These are phyloP conservation scores for Pomacea maculata DNA, from an alignment of 1,140 invertebrate species.

Conservation along the genomic window DNA sequence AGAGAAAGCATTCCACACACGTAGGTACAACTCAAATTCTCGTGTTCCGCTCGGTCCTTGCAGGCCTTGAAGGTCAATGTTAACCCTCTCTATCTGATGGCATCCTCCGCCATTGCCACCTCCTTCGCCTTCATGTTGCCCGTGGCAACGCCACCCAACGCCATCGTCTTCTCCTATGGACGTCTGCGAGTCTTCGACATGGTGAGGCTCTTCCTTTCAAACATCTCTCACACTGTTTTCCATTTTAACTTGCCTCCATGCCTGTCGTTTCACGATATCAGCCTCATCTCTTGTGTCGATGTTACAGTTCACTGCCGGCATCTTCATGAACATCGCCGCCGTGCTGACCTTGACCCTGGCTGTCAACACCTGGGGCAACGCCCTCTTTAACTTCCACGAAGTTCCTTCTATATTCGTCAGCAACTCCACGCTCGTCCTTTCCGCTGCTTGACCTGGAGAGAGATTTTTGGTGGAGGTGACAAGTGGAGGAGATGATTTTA, in stretches of 20 bases:
- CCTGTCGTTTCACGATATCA: too few species aligned
- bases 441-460: neutral
- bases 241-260: too few species aligned
- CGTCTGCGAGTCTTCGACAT: conserved; percentile 65
- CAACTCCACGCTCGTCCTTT: neutral
- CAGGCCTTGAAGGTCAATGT: conserved; percentile 50
- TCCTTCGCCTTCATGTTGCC: conserved; percentile 83
- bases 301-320: conserved; percentile 74
- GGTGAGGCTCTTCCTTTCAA: conserved; percentile 44
- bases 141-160: conserved; percentile 90
- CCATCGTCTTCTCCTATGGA: conserved; percentile 80
- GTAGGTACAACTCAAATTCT: neutral
- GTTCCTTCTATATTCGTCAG: conserved; percentile 3
- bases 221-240: too few species aligned
- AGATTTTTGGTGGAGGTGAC: too few species aligned
- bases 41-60: neutral
- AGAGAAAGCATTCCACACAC: neutral
- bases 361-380: conserved; percentile 73
- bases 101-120: conserved; percentile 83
- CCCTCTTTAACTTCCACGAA: conserved; percentile 15
- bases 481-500: neutral
- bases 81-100: conserved; percentile 87
- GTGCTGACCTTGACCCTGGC: conserved; percentile 74
- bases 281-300: too few species aligned
- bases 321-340: conserved; percentile 81